Evolutionary conservation across 2,888 invertebrate genomes (phyloP), one percentile per base, ranked within the genome.

Genomic region (Clivina fossor): DNA sequence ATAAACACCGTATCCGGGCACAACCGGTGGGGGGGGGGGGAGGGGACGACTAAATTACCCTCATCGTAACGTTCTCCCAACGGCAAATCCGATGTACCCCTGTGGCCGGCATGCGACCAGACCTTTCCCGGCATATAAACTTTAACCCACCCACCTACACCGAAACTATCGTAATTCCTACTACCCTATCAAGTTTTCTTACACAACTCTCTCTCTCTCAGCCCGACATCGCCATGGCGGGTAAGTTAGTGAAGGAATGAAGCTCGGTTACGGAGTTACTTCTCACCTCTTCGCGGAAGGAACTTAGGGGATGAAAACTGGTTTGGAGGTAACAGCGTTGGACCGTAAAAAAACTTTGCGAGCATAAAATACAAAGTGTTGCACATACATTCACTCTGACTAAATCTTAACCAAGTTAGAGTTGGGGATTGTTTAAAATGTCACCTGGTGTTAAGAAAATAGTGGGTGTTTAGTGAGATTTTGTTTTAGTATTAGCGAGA

Each of bases 131-230:
- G 22, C 13, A 24, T 20, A 28, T 53, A 53, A 51, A 53, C 44
- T 53, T 53, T 22, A n/a, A n/a, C n/a, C n/a, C n/a, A n/a, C 33
- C 51, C 51, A 43, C 43, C 43, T 43, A 30, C 11, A 16, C 43
- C 43, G 24, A 33, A 53, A 53, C 44, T 53, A 53, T 44, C 53
- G 53, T 44, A 53, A 44, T 53, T 53, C 44, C 37, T 53, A 51
- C 43, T 43, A 40, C 51, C 35, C 15, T 51, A 43, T 41, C 50
- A 51, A 51, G 51, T 51, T 53, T 53, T 44, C 44, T 44, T 43
- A 43, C 33, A 35, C 35, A 26, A n/a, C n/a, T n/a, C 22, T 38
- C 15, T 38, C 20, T 18, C 20, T 11, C 13, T 8, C 7, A 24
- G 41, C 41, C 4, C 11, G 41, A 8, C 24, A 11, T 11, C 18